phyloP scores from a whole-genome alignment of 2,797 vertebrate species.

The Balearica regulorum region DNA sequence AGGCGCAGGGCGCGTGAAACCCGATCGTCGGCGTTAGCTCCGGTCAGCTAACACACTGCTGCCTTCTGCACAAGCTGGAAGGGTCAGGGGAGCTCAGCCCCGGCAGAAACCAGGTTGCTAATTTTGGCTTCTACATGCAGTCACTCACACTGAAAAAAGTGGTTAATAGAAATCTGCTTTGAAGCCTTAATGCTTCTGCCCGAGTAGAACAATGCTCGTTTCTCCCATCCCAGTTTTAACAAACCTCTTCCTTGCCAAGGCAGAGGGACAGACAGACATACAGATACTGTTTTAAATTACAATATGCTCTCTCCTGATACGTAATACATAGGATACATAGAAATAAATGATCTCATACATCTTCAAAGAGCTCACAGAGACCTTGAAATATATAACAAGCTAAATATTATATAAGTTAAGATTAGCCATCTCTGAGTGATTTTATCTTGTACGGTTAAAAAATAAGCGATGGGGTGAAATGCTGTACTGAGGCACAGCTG shows the following conservation, averaged over 20 bases:
- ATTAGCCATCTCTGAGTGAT: background rate
- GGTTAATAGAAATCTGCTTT: background rate
- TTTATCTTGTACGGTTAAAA: background rate
- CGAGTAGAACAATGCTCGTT: background rate
- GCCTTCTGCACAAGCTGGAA: background rate
- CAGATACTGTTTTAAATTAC: background rate
- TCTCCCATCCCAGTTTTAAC: background rate
- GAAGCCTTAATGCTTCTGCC: background rate
- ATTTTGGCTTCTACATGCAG: background rate
- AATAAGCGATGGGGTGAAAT: background rate
- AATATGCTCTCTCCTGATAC: background rate
- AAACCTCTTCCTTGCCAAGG: background rate
- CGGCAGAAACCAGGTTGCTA: background rate
- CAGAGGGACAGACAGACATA: background rate
- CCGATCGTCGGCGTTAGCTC: background rate
- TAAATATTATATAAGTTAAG: background rate
- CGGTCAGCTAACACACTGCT: rapidly evolving
- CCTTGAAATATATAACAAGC: background rate
- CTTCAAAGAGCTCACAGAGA: background rate
- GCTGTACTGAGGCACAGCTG: background rate
- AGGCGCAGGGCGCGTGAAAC: background rate
- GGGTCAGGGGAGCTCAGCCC: background rate
- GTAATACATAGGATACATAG: background rate
- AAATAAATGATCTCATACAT: background rate
- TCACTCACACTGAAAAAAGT: background rate